Base-by-base conservation (phyloP, 2,888 invertebrate species). In the Prenolepis imparis region DNA sequence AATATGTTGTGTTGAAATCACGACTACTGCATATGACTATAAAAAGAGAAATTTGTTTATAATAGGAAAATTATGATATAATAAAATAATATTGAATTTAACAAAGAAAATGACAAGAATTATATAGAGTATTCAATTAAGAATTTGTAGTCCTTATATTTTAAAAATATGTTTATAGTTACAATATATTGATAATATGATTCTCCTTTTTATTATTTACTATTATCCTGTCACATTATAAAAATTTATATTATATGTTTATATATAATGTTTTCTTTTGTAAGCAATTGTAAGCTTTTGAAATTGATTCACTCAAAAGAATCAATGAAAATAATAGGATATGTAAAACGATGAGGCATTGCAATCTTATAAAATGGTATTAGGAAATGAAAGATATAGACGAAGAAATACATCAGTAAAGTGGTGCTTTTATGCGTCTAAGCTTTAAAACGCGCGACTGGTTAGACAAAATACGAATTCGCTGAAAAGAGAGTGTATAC, bases 381-480 rank as follows among this genome's bases (percentile, higher is more conserved):
- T 28, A 28, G 3, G 28, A 28, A 28, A 28, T 28, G 28, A 28
- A 28, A 28, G 3, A 52, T 77, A 67, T 39, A 24, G 32, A 18
- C 36, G 48, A 67, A 75, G 28, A 67, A 52, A 67, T 67, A 55
- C 55, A 67, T 66, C 12, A 36, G 52, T n/a, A 66, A 75, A 75
- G 36, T 67, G 39, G 1, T 61, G 32, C 67, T 75, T 75, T 75
- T 67, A 67, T 59, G 70, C 66, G 77, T 82, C 85, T 88, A 85
- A 77, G 83, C 85, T 88, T 88, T 88, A 88, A 88, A 82, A 82
- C 73, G 72, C 21, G 28, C 11, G 59, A 55, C 67, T 64, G 48
- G 39, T 52, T 68, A 66, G 61, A 59, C 61, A 68, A 84, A 84
- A 83, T 86, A 72, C 86, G 73, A 70, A 68, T 55, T 57, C 59